Evolutionary conservation across 2,888 invertebrate species (phyloP), one percentile per base, ranked within the genome.

Genomic region (Hyposoter didymator): DNA sequence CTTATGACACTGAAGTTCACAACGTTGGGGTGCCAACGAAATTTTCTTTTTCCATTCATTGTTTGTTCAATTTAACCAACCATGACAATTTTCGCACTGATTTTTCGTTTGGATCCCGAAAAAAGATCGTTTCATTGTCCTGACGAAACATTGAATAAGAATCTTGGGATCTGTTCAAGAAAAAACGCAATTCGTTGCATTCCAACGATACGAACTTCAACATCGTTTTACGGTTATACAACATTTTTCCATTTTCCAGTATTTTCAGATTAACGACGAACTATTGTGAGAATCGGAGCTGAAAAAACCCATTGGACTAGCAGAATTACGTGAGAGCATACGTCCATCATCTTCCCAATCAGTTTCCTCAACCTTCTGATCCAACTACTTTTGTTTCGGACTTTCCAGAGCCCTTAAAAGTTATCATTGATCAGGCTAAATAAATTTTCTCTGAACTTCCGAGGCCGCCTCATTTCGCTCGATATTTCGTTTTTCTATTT

Each of bases 371-470:
- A 17, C 47, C 6, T 49, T n/a, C 32, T 52, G 35, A 75, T 47
- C 69, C 69, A 62, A 82, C 70, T 39, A 32, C 62, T 59, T 47
- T 75, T 17, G 17, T 67, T 70, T 28, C 45, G 47, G 28, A 64
- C 32, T 76, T 19, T 49, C 39, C 62, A 28, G 55, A 59, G 52
- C 10, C 59, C 55, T 52, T 69, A 39, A 74, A 59, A 47, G 55
- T 67, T 73, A 78, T 83, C 59, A 59, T 62, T n/a, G 17, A 47
- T 14, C 32, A 28, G 17, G 7, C 22, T 55, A 43, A 22, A 8
- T 3, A 35, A 35, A 32, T 59, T 32, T 45, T 55, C 55, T 59
- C 35, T 39, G n/a, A 59, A 59, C 59, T 43, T 35, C 8, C 12
- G 10, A 59, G 22, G 39, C 10, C 32, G 47, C 62, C 49, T 49